phyloP scores from a whole-genome alignment of 2,113 vertebrate species.

The Tragelaphus strepsiceros region DNA sequence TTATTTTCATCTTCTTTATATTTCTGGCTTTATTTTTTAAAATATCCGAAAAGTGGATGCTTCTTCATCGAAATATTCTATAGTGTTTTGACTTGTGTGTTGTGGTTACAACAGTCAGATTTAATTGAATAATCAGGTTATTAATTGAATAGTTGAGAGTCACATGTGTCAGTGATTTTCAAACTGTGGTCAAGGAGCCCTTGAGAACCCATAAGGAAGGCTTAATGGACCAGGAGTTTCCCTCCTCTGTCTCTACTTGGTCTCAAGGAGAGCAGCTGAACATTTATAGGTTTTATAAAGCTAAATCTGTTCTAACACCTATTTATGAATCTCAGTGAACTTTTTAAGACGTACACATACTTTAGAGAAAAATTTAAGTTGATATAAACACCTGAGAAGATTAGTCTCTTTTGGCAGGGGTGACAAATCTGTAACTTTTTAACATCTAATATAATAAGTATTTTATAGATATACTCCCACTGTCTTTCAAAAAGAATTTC shows the following conservation, averaged over 20 bases:
- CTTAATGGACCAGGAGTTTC: neutral
- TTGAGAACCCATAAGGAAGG: neutral
- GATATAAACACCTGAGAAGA: neutral
- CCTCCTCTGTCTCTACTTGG: neutral
- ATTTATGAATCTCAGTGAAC: neutral
- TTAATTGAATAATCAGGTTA: neutral
- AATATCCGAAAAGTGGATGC: neutral
- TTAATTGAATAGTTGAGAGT: neutral
- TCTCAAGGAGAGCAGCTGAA: neutral
- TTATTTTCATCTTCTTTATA: neutral
- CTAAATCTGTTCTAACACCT: neutral
- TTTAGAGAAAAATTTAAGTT: constrained; percentile 16
- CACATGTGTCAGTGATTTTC: neutral
- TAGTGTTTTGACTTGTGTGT: neutral
- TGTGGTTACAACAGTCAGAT: neutral
- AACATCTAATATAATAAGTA: neutral
- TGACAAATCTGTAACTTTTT: constrained; percentile 8
- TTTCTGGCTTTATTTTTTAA: neutral
- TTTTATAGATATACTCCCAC: neutral
- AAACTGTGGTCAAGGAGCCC: neutral
- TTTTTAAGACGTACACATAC: neutral
- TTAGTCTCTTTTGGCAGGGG: neutral
- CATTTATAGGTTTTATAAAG: neutral
- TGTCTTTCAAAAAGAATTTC: constrained; percentile 39
- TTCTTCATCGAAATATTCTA: neutral